Conservation (phyloP, 2,113 vertebrate genomes). For the Oreocharis arfaki region DNA sequence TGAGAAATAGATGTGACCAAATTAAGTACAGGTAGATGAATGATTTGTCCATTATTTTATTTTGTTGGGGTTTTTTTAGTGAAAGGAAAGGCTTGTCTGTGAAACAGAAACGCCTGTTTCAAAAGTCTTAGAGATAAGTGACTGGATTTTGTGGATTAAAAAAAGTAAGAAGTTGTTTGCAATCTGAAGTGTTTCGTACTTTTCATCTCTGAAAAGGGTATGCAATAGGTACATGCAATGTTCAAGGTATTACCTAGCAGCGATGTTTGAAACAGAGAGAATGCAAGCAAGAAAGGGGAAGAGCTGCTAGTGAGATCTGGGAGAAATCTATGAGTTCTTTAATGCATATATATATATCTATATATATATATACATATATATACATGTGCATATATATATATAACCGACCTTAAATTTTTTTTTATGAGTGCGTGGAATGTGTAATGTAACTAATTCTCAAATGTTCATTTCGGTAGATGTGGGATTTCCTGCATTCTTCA, state of each 20-base stretch:
- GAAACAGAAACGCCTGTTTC: background rate
- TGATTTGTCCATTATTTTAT: accelerated
- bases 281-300: background rate
- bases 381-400: too few relatives aligned
- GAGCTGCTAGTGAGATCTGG: background rate
- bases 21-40: background rate
- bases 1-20: background rate
- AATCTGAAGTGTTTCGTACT: background rate
- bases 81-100: background rate
- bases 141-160: background rate
- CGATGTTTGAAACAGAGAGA: background rate
- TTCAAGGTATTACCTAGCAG: background rate
- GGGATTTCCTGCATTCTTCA: background rate
- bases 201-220: background rate
- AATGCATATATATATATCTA: too few relatives aligned
- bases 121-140: background rate
- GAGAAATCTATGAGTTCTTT: background rate
- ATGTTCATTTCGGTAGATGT: background rate
- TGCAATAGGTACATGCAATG: too few relatives aligned
- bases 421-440: background rate
- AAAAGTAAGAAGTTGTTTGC: background rate
- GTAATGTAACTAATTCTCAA: background rate
- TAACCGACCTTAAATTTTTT: too few relatives aligned
- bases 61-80: background rate
- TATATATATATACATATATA: too few relatives aligned